Conservation (phyloP, 2,113 vertebrate species). For the Rhipidura dahli region DNA sequence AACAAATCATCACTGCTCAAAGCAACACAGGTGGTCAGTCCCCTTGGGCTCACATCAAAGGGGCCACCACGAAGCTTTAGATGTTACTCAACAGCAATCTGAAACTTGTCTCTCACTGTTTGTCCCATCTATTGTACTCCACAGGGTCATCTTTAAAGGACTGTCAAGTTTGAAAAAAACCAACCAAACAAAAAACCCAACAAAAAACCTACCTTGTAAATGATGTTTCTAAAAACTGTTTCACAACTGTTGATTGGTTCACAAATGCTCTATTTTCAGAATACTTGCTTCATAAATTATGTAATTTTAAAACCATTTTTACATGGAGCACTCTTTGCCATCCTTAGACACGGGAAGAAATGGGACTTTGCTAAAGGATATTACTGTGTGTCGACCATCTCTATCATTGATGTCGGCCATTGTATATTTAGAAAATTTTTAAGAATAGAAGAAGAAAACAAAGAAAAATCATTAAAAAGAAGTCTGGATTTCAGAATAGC, state of each 20-base stretch:
- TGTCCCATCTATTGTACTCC: neutral
- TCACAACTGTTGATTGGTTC: neutral
- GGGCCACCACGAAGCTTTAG: conserved; percentile 48
- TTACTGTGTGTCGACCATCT: neutral
- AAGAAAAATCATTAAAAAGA: neutral
- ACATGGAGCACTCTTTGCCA: neutral
- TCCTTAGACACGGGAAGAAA: neutral
- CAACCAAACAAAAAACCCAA: neutral
- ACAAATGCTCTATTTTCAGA: neutral
- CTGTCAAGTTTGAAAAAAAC: neutral
- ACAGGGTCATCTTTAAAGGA: conserved; percentile 47
- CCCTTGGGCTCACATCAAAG: conserved; percentile 67
- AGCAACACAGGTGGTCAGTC: conserved; percentile 36
- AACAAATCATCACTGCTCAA: conserved; percentile 44
- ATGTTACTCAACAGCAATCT: neutral
- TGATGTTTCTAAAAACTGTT: neutral
- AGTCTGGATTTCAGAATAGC: neutral
- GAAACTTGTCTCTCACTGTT: conserved; percentile 53
- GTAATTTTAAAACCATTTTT: neutral
- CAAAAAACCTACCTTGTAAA: neutral
- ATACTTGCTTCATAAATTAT: neutral
- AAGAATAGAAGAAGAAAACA: neutral
- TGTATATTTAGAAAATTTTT: neutral
- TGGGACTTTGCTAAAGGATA: neutral
- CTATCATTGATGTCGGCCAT: neutral